Evolutionary conservation across 30 jellyfish, hydroid and myxozoan genomes (phyloP).

Genomic region (Aurelia coerulea): DNA sequence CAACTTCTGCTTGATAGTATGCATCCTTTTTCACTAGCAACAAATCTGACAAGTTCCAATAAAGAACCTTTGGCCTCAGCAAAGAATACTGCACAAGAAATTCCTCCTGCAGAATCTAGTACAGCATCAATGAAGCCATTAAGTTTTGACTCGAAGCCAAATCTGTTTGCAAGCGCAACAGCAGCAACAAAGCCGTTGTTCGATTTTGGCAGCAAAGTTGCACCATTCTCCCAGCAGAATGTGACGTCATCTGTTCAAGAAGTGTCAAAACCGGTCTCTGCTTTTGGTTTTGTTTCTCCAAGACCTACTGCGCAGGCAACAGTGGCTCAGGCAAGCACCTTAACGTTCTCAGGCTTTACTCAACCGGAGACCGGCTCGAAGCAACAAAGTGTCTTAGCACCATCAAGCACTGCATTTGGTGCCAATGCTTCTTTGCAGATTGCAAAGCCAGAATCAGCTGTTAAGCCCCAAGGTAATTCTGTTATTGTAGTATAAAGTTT

Average conservation of each 20-base stretch:
- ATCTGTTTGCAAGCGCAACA: conserved; percentile 14
- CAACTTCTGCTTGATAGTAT: too few species aligned
- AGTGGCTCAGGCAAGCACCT: not conserved
- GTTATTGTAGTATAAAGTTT: too few species aligned
- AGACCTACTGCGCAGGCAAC: not conserved
- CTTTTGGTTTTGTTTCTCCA: conserved; percentile 18
- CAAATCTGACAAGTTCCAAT: not conserved
- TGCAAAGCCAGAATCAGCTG: too few species aligned
- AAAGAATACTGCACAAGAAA: not conserved
- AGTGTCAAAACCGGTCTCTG: not conserved
- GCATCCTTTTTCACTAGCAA: too few species aligned
- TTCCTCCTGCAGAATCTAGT: not conserved
- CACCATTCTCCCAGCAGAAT: conserved; percentile 1
- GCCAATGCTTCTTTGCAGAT: too few species aligned
- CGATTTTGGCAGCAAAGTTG: conserved; percentile 2
- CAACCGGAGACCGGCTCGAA: not conserved
- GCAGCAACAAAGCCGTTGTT: conserved; percentile 1
- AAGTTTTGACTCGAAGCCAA: conserved; percentile 18
- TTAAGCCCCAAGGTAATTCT: too few species aligned
- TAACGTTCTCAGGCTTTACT: not conserved
- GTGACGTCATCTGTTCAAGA: not conserved
- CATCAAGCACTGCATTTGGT: too few species aligned
- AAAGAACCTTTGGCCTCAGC: not conserved
- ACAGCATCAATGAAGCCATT: conserved; percentile 11
- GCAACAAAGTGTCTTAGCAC: too few species aligned